Percentiles rank a stretch among this genome's conserved stretches.
phyloP scores from a whole-genome alignment of 2,888 invertebrate genomes.

The Ophion ventricosus region DNA sequence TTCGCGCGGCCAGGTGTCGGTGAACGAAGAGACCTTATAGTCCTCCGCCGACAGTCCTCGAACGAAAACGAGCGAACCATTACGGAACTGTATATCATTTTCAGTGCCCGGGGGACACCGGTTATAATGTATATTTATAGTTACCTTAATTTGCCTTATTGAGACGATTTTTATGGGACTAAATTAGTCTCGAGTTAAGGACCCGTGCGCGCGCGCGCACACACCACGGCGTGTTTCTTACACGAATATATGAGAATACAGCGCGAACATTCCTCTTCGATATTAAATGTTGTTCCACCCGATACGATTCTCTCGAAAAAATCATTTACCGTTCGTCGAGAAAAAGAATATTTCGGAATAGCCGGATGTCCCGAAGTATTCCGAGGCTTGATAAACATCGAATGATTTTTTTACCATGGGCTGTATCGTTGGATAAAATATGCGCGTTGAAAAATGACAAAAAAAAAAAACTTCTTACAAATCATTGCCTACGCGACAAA shows the following conservation, averaged over 20 bases:
- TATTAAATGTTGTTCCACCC: not conserved
- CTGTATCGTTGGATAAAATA: not conserved
- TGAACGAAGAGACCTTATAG: conserved; percentile 48
- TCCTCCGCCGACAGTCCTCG: conserved; percentile 68
- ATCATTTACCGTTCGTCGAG: not conserved
- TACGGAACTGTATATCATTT: conserved; percentile 82
- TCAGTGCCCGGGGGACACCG: conserved; percentile 72
- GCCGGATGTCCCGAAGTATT: not conserved
- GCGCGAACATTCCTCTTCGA: conserved; percentile 14
- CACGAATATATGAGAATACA: not conserved
- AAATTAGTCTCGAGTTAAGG: conserved; percentile 72
- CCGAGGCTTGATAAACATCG: not conserved
- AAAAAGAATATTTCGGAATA: not conserved
- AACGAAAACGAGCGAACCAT: conserved; percentile 74
- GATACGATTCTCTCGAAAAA: not conserved
- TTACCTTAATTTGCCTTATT: conserved; percentile 79
- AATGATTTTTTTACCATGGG: not conserved
- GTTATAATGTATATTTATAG: conserved; percentile 76
- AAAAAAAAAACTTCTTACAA: not conserved
- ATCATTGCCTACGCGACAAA: not conserved
- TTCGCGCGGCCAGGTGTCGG: conserved; percentile 79
- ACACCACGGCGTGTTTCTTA: conserved; percentile 4
- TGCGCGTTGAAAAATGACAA: too few relatives aligned
- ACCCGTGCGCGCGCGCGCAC: conserved; percentile 18
- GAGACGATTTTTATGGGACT: conserved; percentile 77